These are phyloP conservation scores for Bombus consobrinus DNA, from an alignment of 1,140 invertebrate species.

Conservation along the genomic window DNA sequence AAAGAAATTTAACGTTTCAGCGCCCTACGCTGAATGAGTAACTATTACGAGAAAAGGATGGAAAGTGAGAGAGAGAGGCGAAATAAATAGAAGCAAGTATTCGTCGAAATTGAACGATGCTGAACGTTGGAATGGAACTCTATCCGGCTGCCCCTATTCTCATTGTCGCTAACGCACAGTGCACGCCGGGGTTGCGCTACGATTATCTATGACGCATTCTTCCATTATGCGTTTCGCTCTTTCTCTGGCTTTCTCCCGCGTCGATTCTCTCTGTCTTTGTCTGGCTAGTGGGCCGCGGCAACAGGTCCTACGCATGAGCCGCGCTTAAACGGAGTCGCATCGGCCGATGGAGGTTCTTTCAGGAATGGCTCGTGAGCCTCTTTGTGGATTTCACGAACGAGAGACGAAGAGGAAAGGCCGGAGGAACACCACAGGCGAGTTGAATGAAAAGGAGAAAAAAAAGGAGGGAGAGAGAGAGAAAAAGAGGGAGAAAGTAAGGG, in stretches of 20 bases:
- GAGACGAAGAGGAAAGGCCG: slow-evolving; percentile 32
- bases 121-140: slow-evolving; percentile 21
- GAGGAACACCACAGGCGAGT: slow-evolving; percentile 32
- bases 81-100: not conserved
- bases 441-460: not conserved
- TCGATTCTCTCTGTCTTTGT: slow-evolving; percentile 31
- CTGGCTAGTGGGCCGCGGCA: slow-evolving; percentile 62
- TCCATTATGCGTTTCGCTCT: slow-evolving; percentile 71
- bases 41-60: not conserved
- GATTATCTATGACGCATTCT: slow-evolving; percentile 79
- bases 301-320: slow-evolving; percentile 75
- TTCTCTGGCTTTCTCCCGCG: slow-evolving; percentile 46
- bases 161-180: slow-evolving; percentile 69
- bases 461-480: not conserved
- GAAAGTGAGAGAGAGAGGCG: not conserved
- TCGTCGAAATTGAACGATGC: slow-evolving; percentile 27
- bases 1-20: rapidly evolving
- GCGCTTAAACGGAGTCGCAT: slow-evolving; percentile 73
- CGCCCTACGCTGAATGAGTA: rapidly evolving
- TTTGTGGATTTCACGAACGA: slow-evolving; percentile 68
- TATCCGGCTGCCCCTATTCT: slow-evolving; percentile 52
- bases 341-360: slow-evolving; percentile 69
- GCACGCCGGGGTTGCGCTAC: slow-evolving; percentile 66
- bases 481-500: not conserved
- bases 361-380: slow-evolving; percentile 56